Percentiles rank a stretch among this genome's conserved stretches.
Evolutionary conservation across 2,888 invertebrate genomes (phyloP).

Genomic region (Caradrina clavipalpis): DNA sequence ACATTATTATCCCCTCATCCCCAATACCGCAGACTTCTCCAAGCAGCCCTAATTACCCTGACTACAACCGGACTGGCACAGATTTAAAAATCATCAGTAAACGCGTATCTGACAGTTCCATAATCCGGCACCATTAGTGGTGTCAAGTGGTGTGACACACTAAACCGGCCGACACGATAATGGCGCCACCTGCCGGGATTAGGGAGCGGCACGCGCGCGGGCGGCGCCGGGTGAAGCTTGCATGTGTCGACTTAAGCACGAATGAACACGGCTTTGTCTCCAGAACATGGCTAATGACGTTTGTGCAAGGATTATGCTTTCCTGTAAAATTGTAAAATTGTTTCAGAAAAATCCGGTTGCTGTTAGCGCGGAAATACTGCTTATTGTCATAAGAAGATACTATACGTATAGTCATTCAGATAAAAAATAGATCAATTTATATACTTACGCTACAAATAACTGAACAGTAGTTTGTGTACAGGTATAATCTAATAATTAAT

Average conservation of each 20-base stretch:
- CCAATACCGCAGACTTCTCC: neutral
- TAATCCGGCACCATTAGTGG: constrained; percentile 47
- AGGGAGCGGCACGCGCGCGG: constrained; percentile 17
- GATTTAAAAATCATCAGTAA: constrained; percentile 33
- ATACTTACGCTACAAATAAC: too few species aligned
- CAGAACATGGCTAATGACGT: constrained; percentile 47
- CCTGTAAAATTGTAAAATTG: constrained; percentile 17
- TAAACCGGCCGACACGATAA: constrained; percentile 29
- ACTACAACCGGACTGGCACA: neutral
- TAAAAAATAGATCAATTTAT: too few species aligned
- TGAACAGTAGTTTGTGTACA: too few species aligned
- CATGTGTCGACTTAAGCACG: constrained; percentile 54
- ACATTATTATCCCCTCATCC: neutral
- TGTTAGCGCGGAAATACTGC: neutral
- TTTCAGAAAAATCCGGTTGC: constrained; percentile 10
- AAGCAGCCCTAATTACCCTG: neutral
- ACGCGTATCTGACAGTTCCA: constrained; percentile 27
- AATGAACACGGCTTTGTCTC: constrained; percentile 52
- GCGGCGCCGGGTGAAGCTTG: constrained; percentile 13
- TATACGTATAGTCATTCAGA: too few species aligned
- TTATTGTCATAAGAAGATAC: neutral
- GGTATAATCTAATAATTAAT: too few species aligned
- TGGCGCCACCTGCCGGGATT: constrained; percentile 42
- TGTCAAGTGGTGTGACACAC: constrained; percentile 20
- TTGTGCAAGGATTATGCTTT: constrained; percentile 50